Conservation (phyloP, 2,797 vertebrate species). For the Melanotaenia pygmaea region DNA sequence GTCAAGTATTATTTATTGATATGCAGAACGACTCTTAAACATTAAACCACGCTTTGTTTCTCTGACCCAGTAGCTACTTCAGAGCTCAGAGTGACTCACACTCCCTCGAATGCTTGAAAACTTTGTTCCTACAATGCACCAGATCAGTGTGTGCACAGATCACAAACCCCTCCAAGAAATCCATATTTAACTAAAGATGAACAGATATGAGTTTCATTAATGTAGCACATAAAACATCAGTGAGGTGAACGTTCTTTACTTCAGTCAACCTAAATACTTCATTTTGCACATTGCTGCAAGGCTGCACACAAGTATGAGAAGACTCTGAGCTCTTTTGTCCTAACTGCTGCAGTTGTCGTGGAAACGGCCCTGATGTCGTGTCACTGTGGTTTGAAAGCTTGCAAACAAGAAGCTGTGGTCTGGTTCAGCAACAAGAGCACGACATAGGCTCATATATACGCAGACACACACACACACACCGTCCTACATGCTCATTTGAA, state of each 20-base stretch:
- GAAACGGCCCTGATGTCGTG: slow-evolving; percentile 52
- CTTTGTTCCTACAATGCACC: background rate
- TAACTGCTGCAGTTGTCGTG: slow-evolving; percentile 43
- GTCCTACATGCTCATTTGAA: slow-evolving; percentile 29
- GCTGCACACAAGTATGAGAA: background rate
- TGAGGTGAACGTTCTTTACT: background rate
- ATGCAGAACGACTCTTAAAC: background rate
- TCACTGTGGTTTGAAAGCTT: slow-evolving; percentile 60
- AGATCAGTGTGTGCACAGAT: slow-evolving; percentile 6
- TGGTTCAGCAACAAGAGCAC: slow-evolving; percentile 38
- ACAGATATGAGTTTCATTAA: background rate
- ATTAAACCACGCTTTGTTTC: background rate
- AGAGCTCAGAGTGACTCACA: slow-evolving; percentile 50
- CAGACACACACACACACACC: background rate
- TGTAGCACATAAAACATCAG: background rate
- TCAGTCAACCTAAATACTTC: background rate
- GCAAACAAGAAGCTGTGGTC: slow-evolving; percentile 57
- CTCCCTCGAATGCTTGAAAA: slow-evolving; percentile 18
- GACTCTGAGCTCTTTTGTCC: slow-evolving; percentile 20
- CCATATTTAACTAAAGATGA: background rate
- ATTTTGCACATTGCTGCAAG: slow-evolving; percentile 1
- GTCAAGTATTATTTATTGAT: slow-evolving; percentile 27
- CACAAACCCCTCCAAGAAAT: background rate
- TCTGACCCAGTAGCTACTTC: slow-evolving; percentile 29
- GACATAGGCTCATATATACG: background rate